A percentile compares a stretch with the other conserved stretches of the same genome.
Evolutionary conservation across 1,140 invertebrate genomes (phyloP).

Genomic region (Aphelenchoides fujianensis): DNA sequence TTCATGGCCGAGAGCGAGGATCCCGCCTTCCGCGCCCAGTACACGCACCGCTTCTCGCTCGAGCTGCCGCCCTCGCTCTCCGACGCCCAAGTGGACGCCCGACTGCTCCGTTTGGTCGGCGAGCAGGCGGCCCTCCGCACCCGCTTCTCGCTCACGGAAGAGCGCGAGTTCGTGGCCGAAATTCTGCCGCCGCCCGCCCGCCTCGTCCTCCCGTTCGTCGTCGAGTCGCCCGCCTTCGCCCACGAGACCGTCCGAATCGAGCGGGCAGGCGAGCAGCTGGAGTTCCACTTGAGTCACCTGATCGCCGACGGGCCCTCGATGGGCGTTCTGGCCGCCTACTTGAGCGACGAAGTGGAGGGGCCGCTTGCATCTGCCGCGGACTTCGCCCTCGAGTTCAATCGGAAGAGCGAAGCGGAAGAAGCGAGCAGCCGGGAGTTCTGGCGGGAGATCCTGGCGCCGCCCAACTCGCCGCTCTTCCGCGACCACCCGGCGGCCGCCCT

Average conservation of each 20-base stretch:
- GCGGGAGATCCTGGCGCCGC: slow-evolving; percentile 8
- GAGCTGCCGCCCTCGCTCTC: no score
- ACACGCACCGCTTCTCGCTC: background rate
- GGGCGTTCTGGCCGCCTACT: slow-evolving; percentile 25
- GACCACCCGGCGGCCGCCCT: background rate
- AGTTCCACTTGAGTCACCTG: slow-evolving; percentile 28
- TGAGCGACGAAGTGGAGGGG: background rate
- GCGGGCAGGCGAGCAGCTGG: background rate
- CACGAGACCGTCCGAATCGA: slow-evolving; percentile 7
- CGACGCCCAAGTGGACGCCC: no score
- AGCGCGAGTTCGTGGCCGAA: background rate
- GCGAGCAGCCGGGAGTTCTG: slow-evolving; percentile 9
- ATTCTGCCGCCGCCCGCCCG: background rate
- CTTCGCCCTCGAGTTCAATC: slow-evolving; percentile 14
- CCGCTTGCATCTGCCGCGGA: background rate
- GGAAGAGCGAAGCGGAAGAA: background rate
- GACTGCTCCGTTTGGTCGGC: no score
- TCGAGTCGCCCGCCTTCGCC: background rate
- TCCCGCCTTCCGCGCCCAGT: background rate
- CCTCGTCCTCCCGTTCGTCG: background rate
- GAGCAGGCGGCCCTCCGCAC: slow-evolving; percentile 8
- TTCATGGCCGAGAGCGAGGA: background rate
- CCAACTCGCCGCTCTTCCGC: background rate
- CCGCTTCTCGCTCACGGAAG: background rate
- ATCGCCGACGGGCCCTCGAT: slow-evolving; percentile 30